These are phyloP conservation scores for Rotaria magnacalcarata DNA, from an alignment of 2,888 invertebrate species.

Conservation along the genomic window DNA sequence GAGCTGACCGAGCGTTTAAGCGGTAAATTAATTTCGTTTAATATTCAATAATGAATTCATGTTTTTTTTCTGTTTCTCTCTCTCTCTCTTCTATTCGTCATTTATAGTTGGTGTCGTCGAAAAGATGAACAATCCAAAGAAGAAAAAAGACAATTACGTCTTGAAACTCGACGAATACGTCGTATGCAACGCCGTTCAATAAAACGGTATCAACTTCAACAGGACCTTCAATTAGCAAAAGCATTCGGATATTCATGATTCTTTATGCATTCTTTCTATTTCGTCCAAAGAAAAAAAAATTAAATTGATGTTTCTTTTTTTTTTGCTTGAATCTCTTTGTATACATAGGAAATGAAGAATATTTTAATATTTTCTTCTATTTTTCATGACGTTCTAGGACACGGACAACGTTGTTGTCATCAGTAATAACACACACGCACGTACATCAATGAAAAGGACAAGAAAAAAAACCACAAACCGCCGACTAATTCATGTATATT, in stretches of 20 bases:
- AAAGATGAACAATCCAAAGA: conserved; percentile 1
- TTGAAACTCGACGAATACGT: conserved; percentile 19
- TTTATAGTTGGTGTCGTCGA: not conserved
- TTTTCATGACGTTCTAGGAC: not conserved
- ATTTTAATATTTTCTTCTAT: not conserved
- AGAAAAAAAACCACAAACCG: not conserved
- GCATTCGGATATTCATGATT: conserved; percentile 17
- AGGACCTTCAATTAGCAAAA: conserved; percentile 16
- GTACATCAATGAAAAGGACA: not conserved
- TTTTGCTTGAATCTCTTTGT: not conserved
- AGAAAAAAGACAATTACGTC: conserved; percentile 12
- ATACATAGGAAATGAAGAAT: not conserved
- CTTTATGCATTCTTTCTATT: not conserved
- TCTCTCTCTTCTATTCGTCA: too few relatives aligned
- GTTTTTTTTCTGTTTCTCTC: not conserved
- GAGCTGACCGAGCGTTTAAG: not conserved
- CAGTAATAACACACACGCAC: not conserved
- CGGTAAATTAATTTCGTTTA: not conserved
- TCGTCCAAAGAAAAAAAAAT: not conserved
- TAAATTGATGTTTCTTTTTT: not conserved
- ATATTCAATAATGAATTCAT: not conserved
- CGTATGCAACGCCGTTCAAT: not conserved
- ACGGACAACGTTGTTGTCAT: not conserved
- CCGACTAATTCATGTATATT: not conserved
- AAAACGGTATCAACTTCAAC: conserved; percentile 9